phyloP scores from a whole-genome alignment of 2,888 invertebrate species.

The Torymus auratus region DNA sequence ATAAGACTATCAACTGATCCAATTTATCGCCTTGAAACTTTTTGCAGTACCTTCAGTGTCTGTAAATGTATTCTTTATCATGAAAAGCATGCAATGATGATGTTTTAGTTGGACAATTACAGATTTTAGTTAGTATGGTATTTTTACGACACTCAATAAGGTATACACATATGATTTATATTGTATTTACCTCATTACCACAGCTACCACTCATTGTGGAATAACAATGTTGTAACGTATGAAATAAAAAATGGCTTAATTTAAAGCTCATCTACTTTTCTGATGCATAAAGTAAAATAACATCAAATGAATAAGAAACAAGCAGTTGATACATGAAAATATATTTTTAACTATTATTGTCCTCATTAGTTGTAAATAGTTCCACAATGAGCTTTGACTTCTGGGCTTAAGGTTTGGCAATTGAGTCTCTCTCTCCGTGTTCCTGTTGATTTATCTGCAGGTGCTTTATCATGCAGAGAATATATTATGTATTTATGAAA shows the following conservation, averaged over 20 bases:
- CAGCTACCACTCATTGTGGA: slow-evolving; percentile 49
- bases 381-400: slow-evolving; percentile 54
- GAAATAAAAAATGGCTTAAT: not conserved
- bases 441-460: slow-evolving; percentile 51
- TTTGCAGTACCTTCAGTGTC: slow-evolving; percentile 13
- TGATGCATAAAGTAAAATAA: not conserved
- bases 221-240: slow-evolving; percentile 9
- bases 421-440: slow-evolving; percentile 58
- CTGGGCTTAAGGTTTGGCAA: slow-evolving; percentile 50
- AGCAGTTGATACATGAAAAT: too few relatives aligned
- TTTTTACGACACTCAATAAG: slow-evolving; percentile 49
- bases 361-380: slow-evolving; percentile 33
- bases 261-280: not conserved
- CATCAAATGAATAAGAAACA: too few relatives aligned
- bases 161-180: slow-evolving; percentile 47
- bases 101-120: slow-evolving; percentile 32
- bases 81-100: slow-evolving; percentile 23
- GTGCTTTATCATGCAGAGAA: slow-evolving; percentile 49
- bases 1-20: slow-evolving; percentile 31
- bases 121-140: slow-evolving; percentile 37
- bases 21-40: slow-evolving; percentile 44
- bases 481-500: slow-evolving; percentile 27
- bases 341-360: slow-evolving; percentile 48
- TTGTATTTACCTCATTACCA: slow-evolving; percentile 47
- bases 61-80: slow-evolving; percentile 15